Base-by-base conservation (phyloP, 2,113 vertebrate genomes). In the Argyrosomus japonicus region DNA sequence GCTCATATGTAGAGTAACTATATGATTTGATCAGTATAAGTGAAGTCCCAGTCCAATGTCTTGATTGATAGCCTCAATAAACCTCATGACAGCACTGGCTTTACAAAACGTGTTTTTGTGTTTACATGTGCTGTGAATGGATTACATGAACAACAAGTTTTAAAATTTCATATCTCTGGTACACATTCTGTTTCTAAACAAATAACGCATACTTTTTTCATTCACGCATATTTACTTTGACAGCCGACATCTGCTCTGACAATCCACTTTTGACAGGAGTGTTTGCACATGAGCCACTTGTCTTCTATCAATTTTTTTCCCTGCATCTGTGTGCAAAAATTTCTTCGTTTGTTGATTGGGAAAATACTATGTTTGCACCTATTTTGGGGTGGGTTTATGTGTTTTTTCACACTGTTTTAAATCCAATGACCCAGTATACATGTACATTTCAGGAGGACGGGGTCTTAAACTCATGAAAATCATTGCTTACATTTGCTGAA, bases 221-320 rank as follows among this genome's bases (percentile, higher is more conserved):
- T 61, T 53, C 68, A 32, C 23, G 29, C 14, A 62, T 32, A 75
- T 68, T 68, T 61, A 67, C 69, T 50, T 4, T 25, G 21, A 73
- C 25, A 53, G 27, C 13, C 17, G 9, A 63, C 12, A 48, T 71
- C 23, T 70, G 56, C 50, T 70, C 57, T 8, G 4, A 40, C 4
- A 32, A 4, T 21, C 0, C 18, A 8, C 19, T 45, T 32, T 64
- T 13, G 13, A 32, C 36, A 47, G 21, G 17, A 29, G 2, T 36
- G 43, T 60, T n/a, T 36, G 6, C 15, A 27, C 1, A 25, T 7
- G 4, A 18, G 19, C 19, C 10, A 29, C 29, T 1, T n/a, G 11
- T 21, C 65, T 53, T 40, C 45, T 51, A 14, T 6, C n/a, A 17
- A 18, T 23, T 15, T 21, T n/a, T 25, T 8, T 8, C 2, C 25